Base-by-base conservation (phyloP, 1,140 invertebrate species). In the Scaptomyza graminum region DNA sequence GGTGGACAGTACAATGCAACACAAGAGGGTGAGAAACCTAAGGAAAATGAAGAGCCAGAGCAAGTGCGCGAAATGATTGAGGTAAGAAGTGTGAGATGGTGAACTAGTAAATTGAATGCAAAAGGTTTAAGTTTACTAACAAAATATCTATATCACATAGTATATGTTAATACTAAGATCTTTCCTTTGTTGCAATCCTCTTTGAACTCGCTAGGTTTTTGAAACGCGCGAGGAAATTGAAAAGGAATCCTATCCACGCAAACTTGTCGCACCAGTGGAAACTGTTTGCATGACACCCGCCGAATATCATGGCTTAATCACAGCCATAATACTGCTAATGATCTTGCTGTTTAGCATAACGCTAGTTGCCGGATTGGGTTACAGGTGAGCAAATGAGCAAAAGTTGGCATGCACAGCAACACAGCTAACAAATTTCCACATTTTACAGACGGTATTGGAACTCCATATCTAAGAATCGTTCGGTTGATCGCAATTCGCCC, bases 61-160 rank as follows among this genome's bases (percentile, higher is more conserved):
- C 95, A 96, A 90, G 96, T 97, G 11, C 92, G 96, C 68, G 96
- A 97, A 93, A 96, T 97, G 95, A 97, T 97, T 61, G 95, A 96
- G 93, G 96, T 96, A 34, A 34, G 31, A 34, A 22, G 18, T 22
- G 18, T 22, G 18, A 22, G 18, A 22, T 2, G 4, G 18, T 22
- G 18, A 22, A 3, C 18, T 22, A 22, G 18, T 3, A 18, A 18
- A 18, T 18, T 18, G 18, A 18, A 22, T 3, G 18, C 18, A 22
- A 22, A 22, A 22, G 18, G 18, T 3, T 22, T 22, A 22, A 22
- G 0, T 22, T 0, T 22, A 3, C 0, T 22, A 3, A 22, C 18
- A 22, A 22, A 22, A 3, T 22, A n/a, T 22, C 1, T 22, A 2
- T 22, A 22, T 22, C 18, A n/a, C n/a, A n/a, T 3, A 22, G 0